These are phyloP conservation scores for Myotis planiceps DNA, from an alignment of 2,797 vertebrate genomes.

Conservation along the genomic window DNA sequence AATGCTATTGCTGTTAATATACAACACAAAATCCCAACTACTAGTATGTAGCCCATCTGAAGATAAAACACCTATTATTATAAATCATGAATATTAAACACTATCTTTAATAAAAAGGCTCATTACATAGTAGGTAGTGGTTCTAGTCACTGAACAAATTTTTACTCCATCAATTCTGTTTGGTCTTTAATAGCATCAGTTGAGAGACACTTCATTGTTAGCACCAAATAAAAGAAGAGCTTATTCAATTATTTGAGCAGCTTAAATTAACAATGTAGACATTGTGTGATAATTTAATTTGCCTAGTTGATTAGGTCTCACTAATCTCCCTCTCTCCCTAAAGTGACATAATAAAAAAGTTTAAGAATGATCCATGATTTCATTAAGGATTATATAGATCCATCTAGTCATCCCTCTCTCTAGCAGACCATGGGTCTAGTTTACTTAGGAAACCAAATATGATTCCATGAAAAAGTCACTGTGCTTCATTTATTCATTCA, in stretches of 20 bases:
- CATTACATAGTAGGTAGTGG: slow-evolving; percentile 59
- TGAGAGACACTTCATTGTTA: slow-evolving; percentile 55
- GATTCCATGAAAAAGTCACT: neutral
- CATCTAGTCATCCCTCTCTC: slow-evolving; percentile 39
- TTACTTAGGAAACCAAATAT: neutral
- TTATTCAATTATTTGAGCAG: slow-evolving; percentile 61
- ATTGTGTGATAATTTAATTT: slow-evolving; percentile 74
- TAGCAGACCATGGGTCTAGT: neutral
- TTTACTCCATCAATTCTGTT: slow-evolving; percentile 68
- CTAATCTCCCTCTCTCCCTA: slow-evolving; percentile 43
- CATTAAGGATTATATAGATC: slow-evolving; percentile 57
- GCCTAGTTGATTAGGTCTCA: slow-evolving; percentile 67
- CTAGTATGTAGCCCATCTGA: slow-evolving; percentile 2
- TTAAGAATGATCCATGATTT: slow-evolving; percentile 66
- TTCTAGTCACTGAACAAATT: slow-evolving; percentile 70
- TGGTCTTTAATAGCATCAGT: slow-evolving; percentile 58
- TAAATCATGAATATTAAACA: slow-evolving; percentile 66
- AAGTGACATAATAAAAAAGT: slow-evolving; percentile 63
- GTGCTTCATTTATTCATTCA: neutral
- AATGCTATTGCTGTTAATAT: slow-evolving; percentile 5
- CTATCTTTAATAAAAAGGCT: slow-evolving; percentile 65
- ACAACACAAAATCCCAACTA: neutral
- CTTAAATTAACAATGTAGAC: slow-evolving; percentile 64
- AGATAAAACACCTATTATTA: slow-evolving; percentile 62
- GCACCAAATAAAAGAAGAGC: slow-evolving; percentile 57